These are phyloP conservation scores for Andrena bucephala DNA, from an alignment of 2,888 invertebrate genomes.

Conservation along the genomic window DNA sequence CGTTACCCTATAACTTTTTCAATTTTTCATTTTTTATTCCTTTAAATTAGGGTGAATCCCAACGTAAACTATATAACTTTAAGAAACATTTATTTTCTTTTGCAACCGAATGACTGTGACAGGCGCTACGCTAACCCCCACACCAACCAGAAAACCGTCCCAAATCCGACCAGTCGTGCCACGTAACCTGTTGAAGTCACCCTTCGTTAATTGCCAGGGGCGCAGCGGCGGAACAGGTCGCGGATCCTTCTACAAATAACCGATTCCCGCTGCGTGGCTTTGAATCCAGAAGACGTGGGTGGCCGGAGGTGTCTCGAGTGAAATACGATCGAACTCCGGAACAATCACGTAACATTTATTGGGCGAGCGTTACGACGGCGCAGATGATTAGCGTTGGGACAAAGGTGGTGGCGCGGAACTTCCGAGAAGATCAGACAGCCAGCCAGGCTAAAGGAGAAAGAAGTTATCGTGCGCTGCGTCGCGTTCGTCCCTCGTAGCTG, in stretches of 20 bases:
- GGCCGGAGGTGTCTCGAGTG: neutral
- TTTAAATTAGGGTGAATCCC: too few relatives aligned
- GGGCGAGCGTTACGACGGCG: neutral
- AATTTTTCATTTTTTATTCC: too few relatives aligned
- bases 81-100: too few relatives aligned
- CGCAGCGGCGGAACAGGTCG: neutral
- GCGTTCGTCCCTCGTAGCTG: slow-evolving; percentile 56
- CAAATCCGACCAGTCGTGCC: too few relatives aligned
- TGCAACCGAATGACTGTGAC: too few relatives aligned
- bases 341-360: neutral
- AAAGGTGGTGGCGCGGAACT: neutral
- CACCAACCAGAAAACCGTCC: too few relatives aligned
- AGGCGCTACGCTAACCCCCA: too few relatives aligned
- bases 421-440: slow-evolving; percentile 27
- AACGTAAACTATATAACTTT: too few relatives aligned
- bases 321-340: neutral
- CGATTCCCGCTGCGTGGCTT: neutral
- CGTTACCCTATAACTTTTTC: too few relatives aligned
- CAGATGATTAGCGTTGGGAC: neutral
- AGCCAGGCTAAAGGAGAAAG: slow-evolving; percentile 21
- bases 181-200: neutral
- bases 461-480: slow-evolving; percentile 53
- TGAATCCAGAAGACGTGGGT: neutral
- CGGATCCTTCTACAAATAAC: neutral
- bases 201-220: neutral